Evolutionary conservation across 2,113 vertebrate species (phyloP).

Genomic region (Platysternon megacephalum): DNA sequence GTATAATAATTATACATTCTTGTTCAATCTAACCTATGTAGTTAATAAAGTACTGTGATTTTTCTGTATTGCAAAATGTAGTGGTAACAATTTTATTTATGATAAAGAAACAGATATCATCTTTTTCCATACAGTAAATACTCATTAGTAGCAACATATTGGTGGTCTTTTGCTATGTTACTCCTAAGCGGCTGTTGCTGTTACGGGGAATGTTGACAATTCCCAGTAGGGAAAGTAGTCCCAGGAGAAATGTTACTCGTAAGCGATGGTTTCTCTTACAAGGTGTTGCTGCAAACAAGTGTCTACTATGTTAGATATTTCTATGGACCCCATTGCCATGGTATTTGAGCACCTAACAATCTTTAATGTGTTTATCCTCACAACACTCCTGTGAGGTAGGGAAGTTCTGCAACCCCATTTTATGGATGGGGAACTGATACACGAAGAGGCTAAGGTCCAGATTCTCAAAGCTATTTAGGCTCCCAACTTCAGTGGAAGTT

Average conservation of each 20-base stretch:
- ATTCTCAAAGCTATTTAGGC: neutral
- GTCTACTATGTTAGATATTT: neutral
- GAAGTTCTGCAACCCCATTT: neutral
- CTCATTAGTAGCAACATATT: no score
- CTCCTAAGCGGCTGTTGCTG: no score
- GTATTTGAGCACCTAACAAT: no score
- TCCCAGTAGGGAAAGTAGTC: no score
- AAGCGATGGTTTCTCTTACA: no score
- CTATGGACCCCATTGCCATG: neutral
- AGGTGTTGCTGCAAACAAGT: no score
- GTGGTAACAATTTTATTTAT: neutral
- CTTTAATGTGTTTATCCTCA: neutral
- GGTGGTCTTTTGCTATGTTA: no score
- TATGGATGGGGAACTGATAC: neutral
- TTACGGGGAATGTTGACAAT: no score
- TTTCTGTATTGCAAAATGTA: slow-evolving; percentile 3
- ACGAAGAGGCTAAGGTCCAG: neutral
- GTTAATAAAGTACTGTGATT: neutral
- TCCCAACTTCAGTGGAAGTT: neutral
- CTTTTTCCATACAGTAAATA: neutral
- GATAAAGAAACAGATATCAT: neutral
- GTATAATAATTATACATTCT: neutral
- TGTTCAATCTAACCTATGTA: neutral
- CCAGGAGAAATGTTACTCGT: no score
- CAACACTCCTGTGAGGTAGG: neutral